Percentiles rank a stretch among this genome's conserved stretches.
These are phyloP conservation scores for Oceanites oceanicus DNA, from an alignment of 2,113 vertebrate genomes.

Conservation along the genomic window DNA sequence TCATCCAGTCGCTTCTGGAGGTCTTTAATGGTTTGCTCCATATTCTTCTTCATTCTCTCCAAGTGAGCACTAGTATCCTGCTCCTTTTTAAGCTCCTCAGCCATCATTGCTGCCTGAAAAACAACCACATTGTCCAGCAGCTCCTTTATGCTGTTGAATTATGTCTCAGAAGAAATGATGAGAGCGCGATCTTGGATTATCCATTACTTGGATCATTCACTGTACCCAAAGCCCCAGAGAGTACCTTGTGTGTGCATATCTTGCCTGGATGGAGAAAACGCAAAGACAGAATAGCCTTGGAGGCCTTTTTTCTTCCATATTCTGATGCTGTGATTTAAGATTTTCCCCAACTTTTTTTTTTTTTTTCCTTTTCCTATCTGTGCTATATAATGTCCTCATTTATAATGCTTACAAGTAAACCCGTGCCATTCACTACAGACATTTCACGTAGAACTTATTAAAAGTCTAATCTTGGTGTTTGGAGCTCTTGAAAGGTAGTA, in stretches of 20 bases:
- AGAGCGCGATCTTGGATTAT: neutral
- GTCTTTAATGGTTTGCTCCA: constrained; percentile 86
- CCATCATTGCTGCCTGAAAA: constrained; percentile 84
- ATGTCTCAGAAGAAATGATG: neutral
- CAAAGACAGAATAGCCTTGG: neutral
- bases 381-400: neutral
- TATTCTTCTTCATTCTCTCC: constrained; percentile 91
- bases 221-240: neutral
- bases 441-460: neutral
- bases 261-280: neutral
- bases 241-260: neutral
- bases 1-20: constrained; percentile 80
- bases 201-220: neutral
- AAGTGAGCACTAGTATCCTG: constrained; percentile 87
- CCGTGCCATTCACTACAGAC: neutral
- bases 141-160: neutral
- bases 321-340: neutral
- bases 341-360: neutral
- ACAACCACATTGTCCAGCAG: neutral
- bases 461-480: neutral
- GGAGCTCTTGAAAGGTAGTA: neutral
- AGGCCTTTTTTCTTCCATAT: neutral
- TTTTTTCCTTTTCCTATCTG: neutral
- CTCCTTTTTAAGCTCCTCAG: constrained; percentile 89
- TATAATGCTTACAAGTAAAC: neutral